Evolutionary conservation across 2,888 invertebrate genomes (phyloP), one percentile per base, ranked within the genome.

Genomic region (Heliconius erato): DNA sequence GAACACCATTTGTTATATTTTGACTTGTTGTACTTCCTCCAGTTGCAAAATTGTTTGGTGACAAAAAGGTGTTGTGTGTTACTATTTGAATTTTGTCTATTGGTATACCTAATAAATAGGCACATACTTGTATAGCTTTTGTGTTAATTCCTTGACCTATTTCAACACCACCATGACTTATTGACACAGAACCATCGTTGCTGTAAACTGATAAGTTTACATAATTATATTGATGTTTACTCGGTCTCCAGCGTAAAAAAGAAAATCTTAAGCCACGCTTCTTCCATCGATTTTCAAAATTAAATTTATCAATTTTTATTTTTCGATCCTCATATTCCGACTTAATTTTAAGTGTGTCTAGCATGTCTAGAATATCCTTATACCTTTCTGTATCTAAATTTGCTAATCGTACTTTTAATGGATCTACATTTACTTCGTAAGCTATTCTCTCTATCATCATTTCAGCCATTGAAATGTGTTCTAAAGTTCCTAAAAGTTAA

Each of bases 71-170:
- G 86, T 97, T 96, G 19, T 96, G 96, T 1, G 97, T 96, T 89
- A 97, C 97, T 1, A 98, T 96, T 40, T 94, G 96, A 1, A 98
- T 94, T 91, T 96, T 96, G 0, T 97, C 96, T 69, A 98, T 85
- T 3, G 97, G 94, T 81, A 98, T 97, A 3, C 97, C 97, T 1
- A 98, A 92, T 7, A 96, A 96, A 87, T 97, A 96, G 0, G 98
- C 98, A 3, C 92, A 91, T 1, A 97, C 96, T 94, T 97, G 97
- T 16, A 96, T 96, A 0, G 97, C 96, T 96, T 97, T 94, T 3
- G 98, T 98, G 85, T 98, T 94, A 76, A 98, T 96, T 14, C 98
- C 98, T 94, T 98, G 98, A 0, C 98, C 98, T 89, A 97, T 97
- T 94, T 98, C 98, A 59, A 97, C 94, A 1, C 97, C 98, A 35